Evolutionary conservation across 2,797 vertebrate species (phyloP), one percentile per base, ranked within the genome.

Genomic region (Micrastur ruficollis): DNA sequence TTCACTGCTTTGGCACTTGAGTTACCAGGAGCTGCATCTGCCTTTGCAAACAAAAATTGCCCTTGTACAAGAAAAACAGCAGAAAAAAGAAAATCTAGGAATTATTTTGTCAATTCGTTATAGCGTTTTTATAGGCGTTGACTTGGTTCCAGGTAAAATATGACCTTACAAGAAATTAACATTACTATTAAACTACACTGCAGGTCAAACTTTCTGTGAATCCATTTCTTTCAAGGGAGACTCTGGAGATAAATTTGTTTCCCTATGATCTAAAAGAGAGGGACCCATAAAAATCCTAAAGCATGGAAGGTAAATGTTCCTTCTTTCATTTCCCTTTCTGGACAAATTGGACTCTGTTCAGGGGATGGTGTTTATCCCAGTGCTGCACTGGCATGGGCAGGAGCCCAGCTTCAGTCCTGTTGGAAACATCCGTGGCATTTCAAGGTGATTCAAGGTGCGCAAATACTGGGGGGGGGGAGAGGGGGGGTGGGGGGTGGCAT

Each of bases 291-390:
- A 94, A 92, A 66, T 83, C 38, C 40, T 46, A 34, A 3, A 68
- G 4, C 14, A 40, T 36, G 46, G 29, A 65, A 93, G 4, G 11
- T 31, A 67, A 68, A 72, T 32, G 63, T 70, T 92, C 52, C 29
- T 82, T 73, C 31, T 70, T 87, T 81, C 9, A 0, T 81, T 80
- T 78, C 14, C 14, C 10, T 47, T 87, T 56, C 68, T 65, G 46
- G 40, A 75, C 11, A 44, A 78, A 82, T 53, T 34, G 55, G 17
- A 31, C 32, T 72, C 19, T 61, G 3, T 82, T 82, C 44, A 66
- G 71, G 49, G 50, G 50, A 62, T 94, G 23, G 23, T 97, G 70
- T 97, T 97, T 97, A 96, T 89, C 74, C 93, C 96, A 95, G 22
- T 71, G 84, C 61, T 93, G 95, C 93, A 89, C 74, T 89, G 78